Evolutionary conservation across 2,888 invertebrate species (phyloP), one percentile per base, ranked within the genome.

Genomic region (Muscina levida): DNA sequence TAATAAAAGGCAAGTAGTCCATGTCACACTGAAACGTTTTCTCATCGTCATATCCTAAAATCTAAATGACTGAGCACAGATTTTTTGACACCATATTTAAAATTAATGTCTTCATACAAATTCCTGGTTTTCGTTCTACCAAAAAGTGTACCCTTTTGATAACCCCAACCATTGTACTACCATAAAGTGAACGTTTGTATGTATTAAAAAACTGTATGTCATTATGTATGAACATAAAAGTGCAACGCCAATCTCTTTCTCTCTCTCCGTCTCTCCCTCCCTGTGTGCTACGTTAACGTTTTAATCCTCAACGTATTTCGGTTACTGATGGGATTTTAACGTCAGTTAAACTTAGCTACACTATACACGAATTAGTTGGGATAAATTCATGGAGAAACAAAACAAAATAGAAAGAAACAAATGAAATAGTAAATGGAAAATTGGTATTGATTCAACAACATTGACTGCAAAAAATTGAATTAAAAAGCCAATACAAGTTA

Each of bases 261-360:
- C 22, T 19, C 56, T 3, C n/a, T n/a, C n/a, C n/a, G n/a, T n/a
- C n/a, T n/a, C n/a, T n/a, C n/a, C n/a, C n/a, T n/a, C n/a, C n/a
- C n/a, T n/a, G n/a, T n/a, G n/a, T n/a, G n/a, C 24, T 71, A 68
- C 75, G 67, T 75, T 57, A 76, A 70, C 53, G 62, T 42, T 79
- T 68, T 72, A 76, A 79, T 75, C 65, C 75, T 15, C 37, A 48
- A 42, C 70, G 72, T 70, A 72, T 75, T 76, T 76, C 26, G 68
- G 10, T 62, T 62, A 42, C 42, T 79, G 56, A 46, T 48, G 48
- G 68, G 72, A 72, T 75, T 75, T 75, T 39, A 31, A 68, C 42
- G 46, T 79, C 72, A 76, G 57, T 72, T 76, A 65, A 71, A 65
- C 62, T 72, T 72, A 44, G 62, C 56, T 68, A 24, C 53, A 67